Percentiles rank a stretch among this genome's conserved stretches.
Evolutionary conservation across 2,113 vertebrate genomes (phyloP).

Genomic region (Ornithorhynchus anatinus): DNA sequence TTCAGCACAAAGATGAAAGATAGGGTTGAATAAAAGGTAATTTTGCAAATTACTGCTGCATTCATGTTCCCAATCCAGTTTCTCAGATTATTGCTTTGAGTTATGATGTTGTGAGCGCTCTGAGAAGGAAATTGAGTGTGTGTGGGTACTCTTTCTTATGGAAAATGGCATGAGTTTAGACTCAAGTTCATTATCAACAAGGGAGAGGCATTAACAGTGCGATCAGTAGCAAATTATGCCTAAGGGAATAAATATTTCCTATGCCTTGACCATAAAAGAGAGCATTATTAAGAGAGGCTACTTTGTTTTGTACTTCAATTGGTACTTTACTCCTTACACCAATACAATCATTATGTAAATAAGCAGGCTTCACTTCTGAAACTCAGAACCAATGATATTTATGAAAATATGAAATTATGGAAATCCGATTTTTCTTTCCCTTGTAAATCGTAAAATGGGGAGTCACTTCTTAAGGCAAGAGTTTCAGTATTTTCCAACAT

Average conservation of each 20-base stretch:
- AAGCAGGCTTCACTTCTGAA: neutral
- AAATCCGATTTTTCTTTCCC: neutral
- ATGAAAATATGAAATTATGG: neutral
- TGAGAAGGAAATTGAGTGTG: conserved; percentile 17
- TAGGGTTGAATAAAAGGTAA: conserved; percentile 77
- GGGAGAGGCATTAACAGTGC: neutral
- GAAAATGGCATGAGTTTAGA: conserved; percentile 31
- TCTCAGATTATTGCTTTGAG: conserved; percentile 69
- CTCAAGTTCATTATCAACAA: neutral
- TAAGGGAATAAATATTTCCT: neutral
- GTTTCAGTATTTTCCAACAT: neutral
- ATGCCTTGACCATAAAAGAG: neutral
- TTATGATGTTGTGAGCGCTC: conserved; percentile 25
- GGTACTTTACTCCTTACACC: neutral
- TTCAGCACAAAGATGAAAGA: conserved; percentile 82
- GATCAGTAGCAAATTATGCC: neutral
- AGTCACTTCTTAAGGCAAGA: neutral
- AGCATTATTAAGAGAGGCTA: neutral
- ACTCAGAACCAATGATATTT: neutral
- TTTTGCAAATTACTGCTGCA: conserved; percentile 79
- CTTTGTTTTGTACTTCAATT: rapidly evolving
- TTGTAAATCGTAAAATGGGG: neutral
- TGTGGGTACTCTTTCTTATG: conserved; percentile 30
- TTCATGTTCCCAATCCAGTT: conserved; percentile 80
- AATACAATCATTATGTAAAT: neutral